phyloP scores from a whole-genome alignment of 2,888 invertebrate species.

The Lithophane ornitopus region DNA sequence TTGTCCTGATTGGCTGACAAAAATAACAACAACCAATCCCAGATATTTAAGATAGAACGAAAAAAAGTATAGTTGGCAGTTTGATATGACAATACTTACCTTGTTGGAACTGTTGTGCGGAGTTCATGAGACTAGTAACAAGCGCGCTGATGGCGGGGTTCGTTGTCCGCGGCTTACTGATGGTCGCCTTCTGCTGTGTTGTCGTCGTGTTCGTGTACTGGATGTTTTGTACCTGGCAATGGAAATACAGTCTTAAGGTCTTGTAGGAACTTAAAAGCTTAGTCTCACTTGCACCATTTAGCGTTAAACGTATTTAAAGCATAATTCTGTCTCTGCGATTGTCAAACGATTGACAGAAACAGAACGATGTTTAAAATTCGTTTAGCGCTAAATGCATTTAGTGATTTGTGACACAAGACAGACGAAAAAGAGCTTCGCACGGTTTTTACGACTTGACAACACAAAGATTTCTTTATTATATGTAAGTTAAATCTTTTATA shows the following conservation, averaged over 20 bases:
- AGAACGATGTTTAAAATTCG: not conserved
- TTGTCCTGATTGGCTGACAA: not conserved
- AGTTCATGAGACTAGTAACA: slow-evolving; percentile 95
- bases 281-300: not conserved
- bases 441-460: not conserved
- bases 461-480: not conserved
- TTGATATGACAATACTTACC: slow-evolving; percentile 72
- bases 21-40: not conserved
- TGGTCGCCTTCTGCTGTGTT: slow-evolving; percentile 88
- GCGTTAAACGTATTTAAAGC: not conserved
- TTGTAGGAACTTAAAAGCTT: not conserved
- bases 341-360: not conserved
- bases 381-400: not conserved
- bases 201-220: slow-evolving; percentile 85
- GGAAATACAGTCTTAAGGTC: not conserved
- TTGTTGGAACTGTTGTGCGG: slow-evolving; percentile 95
- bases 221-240: slow-evolving; percentile 84
- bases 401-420: not conserved
- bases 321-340: not conserved
- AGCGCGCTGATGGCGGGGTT: slow-evolving; percentile 94
- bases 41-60: not conserved
- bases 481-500: not conserved
- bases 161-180: slow-evolving; percentile 89
- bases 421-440: not conserved
- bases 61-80: not conserved